phyloP scores from a whole-genome alignment of 2,797 vertebrate species.

The Rhabdophis nuchalis region DNA sequence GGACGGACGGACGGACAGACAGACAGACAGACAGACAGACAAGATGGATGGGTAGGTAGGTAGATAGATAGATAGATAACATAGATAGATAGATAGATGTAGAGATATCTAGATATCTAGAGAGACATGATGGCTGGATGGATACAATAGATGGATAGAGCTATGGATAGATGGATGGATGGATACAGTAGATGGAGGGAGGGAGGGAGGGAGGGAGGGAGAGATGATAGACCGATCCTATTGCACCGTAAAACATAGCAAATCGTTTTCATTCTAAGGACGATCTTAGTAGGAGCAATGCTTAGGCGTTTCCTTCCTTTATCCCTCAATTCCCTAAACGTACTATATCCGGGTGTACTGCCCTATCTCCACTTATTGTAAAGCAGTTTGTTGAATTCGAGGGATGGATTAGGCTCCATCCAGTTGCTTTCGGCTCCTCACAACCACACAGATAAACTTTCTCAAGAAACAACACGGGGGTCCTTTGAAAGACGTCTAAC shows the following conservation, averaged over 20 bases:
- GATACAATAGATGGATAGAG: too few species aligned
- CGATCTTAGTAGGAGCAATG: too few species aligned
- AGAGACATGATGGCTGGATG: too few species aligned
- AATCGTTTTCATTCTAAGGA: not conserved
- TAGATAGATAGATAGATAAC: too few species aligned
- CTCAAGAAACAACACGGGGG: not conserved
- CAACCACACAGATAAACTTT: not conserved
- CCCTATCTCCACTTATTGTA: not conserved
- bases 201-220: too few species aligned
- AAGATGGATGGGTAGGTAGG: too few species aligned
- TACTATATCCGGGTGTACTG: not conserved
- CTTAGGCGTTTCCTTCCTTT: not conserved
- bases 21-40: too few species aligned
- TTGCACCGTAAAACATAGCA: not conserved
- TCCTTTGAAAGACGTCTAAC: not conserved
- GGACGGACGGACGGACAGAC: accelerated
- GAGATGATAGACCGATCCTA: too few species aligned
- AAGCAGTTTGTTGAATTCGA: not conserved
- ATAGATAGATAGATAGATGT: too few species aligned
- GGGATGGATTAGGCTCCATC: not conserved
- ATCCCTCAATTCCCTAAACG: not conserved
- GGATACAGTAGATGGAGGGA: too few species aligned
- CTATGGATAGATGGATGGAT: too few species aligned
- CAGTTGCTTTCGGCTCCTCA: not conserved
- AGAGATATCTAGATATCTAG: too few species aligned